Evolutionary conservation across 2,113 vertebrate genomes (phyloP).

Genomic region (Ramphastos sulfuratus): DNA sequence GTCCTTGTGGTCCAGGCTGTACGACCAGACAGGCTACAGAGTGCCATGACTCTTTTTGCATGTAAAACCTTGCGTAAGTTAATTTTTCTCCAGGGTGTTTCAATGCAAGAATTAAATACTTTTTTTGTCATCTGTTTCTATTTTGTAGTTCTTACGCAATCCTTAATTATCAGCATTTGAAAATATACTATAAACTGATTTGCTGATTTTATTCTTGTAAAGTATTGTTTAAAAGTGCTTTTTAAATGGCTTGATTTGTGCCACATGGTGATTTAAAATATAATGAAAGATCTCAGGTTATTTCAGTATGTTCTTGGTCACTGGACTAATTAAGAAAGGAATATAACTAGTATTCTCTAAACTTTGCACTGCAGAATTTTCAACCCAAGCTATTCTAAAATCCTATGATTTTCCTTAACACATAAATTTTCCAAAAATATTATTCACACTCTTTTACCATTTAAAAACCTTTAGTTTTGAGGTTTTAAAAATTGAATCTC

Average conservation of each 20-base stretch:
- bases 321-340: not conserved
- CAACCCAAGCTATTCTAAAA: too few relatives aligned
- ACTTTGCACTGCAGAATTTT: not conserved
- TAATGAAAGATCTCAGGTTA: too few relatives aligned
- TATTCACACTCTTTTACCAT: not conserved
- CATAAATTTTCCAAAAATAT: not conserved
- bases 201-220: not conserved
- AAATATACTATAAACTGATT: not conserved
- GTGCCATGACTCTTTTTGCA: conserved; percentile 88
- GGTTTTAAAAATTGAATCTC: not conserved
- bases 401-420: not conserved
- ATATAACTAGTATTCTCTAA: not conserved
- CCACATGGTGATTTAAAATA: not conserved
- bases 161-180: not conserved
- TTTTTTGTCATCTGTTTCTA: not conserved
- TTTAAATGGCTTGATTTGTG: not conserved
- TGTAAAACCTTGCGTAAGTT: conserved; percentile 88
- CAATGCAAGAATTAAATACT: not conserved
- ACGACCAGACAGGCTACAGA: conserved; percentile 91
- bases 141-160: not conserved
- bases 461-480: not conserved
- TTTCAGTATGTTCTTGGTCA: too few relatives aligned
- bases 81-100: not conserved
- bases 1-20: conserved; percentile 91
- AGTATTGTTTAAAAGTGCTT: not conserved